These are phyloP conservation scores for Nebria salina DNA, from an alignment of 2,888 invertebrate genomes.

Conservation along the genomic window DNA sequence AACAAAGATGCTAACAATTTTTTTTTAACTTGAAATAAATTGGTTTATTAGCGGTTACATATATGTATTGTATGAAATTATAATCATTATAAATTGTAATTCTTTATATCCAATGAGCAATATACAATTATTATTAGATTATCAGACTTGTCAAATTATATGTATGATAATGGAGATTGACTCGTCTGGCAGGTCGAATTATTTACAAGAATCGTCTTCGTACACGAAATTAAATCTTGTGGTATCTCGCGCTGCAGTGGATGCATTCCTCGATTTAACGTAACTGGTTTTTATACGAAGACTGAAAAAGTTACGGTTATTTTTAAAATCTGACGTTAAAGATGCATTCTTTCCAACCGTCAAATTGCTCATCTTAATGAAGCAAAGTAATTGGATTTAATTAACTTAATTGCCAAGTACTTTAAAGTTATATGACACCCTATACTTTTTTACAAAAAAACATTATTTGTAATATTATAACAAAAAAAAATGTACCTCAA, in stretches of 20 bases:
- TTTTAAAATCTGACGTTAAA: conserved; percentile 21
- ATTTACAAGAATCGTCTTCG: neutral
- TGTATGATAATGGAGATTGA: neutral
- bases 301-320: conserved; percentile 33
- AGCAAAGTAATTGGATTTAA: neutral
- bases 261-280: conserved; percentile 41
- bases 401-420: neutral
- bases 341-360: neutral
- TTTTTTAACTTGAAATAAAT: neutral
- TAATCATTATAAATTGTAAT: neutral
- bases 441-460: no score
- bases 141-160: neutral
- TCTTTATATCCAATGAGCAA: neutral
- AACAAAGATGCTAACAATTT: neutral
- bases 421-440: no score
- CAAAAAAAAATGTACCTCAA: no score
- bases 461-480: no score
- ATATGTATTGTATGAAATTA: neutral
- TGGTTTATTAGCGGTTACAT: neutral
- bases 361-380: neutral
- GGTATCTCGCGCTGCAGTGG: neutral
- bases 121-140: conserved; percentile 1
- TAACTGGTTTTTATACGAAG: conserved; percentile 40
- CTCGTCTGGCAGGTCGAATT: neutral
- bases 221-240: neutral